Evolutionary conservation across 2,797 vertebrate species (phyloP), one percentile per base, ranked within the genome.

Genomic region (Macroramphosus scolopax): DNA sequence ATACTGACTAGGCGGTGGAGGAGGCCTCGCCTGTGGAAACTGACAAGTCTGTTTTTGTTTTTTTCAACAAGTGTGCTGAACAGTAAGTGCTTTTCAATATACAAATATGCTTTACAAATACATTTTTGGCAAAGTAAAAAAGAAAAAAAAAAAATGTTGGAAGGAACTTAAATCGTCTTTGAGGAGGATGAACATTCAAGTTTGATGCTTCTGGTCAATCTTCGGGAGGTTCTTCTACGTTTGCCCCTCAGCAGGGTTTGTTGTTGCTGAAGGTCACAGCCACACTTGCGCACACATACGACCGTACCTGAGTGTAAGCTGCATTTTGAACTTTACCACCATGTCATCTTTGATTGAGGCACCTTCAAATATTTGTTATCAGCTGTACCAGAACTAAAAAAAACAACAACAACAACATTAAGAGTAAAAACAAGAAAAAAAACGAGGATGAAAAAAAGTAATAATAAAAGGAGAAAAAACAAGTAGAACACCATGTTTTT

Each of bases 401-500:
- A 87, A 46, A 83, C 87, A 83, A 74, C 84, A 87, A 87, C 85
- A 6, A 22, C 89, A 75, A 88, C 84, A 82, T 81, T 70, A 83
- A 42, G 51, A 44, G 20, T 6, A 57, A 51, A 63, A 64, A 60
- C 18, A 13, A 66, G 43, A 15, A 29, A 67, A 89, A 86, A 74
- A 63, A 84, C 81, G 72, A 80, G 83, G 84, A 87, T 88, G 88
- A 89, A 79, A 91, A 89, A 85, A 91, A 89, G 15, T 42, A 57
- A 60, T 37, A 12, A 44, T 57, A 60, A 90, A 90, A 88, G 88
- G 82, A 85, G 83, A 81, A 87, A 77, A 85, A 89, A 86, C 84
- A 84, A 80, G 82, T 68, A 83, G 62, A 69, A 73, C 86, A 90
- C 91, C 93, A 92, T 92, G 86, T 83, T 87, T 87, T 92, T 93